Base-by-base conservation (phyloP, 2,888 invertebrate genomes). In the Dryobota labecula region DNA sequence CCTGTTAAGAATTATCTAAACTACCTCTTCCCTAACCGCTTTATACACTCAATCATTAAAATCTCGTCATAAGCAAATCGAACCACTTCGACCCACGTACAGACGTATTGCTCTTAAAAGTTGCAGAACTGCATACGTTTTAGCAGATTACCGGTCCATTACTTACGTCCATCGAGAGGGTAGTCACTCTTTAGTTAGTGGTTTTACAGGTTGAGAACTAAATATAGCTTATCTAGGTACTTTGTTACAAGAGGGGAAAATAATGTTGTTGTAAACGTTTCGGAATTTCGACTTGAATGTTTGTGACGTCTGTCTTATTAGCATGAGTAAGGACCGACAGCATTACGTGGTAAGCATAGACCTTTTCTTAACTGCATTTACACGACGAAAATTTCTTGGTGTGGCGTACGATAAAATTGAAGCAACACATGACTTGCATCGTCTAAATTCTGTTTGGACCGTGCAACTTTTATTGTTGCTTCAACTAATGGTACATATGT, bases 51-150 rank as follows among this genome's bases (percentile, higher is more conserved):
- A 15, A 45, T 11, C 30, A n/a, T 43, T 57, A 58, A 53, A 65
- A 49, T 53, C 33, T 76, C 24, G 24, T 24, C 30, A 45, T 61
- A 53, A 61, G 64, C 47, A 43, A 54, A 45, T 33, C 38, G 18
- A 45, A 20, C 30, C n/a, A 67, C 68, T 63, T 49, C 11, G 36
- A 33, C 20, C 61, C 38, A 58, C 53, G 43, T 60, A n/a, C 47
- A 43, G 54, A 66, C n/a, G 51, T 69, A 71, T 41, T 65, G 54
- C 78, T 49, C 11, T 63, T 58, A 71, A 77, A 76, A 68, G 24
- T 81, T 76, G 62, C 66, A 67, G 51, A n/a, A 24, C 18, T 81
- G 71, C 71, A 81, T 70, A 75, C 67, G 56, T 67, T 75, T 61
- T 13, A 60, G 45, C 66, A 76, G 70, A 75, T 75, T 70, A 80